Conservation (phyloP, 2,797 vertebrate species). For the Danio choprae region DNA sequence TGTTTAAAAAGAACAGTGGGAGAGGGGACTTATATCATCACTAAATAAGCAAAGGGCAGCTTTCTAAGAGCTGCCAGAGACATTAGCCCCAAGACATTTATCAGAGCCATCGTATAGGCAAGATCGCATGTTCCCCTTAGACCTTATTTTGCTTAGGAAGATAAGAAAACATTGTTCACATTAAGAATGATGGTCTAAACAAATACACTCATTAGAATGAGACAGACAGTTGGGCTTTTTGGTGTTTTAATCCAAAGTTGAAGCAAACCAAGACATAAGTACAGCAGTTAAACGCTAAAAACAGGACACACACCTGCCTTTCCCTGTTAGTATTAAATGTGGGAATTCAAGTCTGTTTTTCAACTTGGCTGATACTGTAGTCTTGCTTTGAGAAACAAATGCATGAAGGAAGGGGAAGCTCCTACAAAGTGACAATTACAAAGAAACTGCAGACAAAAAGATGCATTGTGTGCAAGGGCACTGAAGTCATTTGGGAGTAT, state of each 20-base stretch:
- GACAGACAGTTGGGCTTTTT: conserved; percentile 54
- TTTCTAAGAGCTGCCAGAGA: too few relatives aligned
- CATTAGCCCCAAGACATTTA: too few relatives aligned
- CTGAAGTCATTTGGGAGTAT: not conserved
- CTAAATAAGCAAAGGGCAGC: too few relatives aligned
- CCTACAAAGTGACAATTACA: conserved; percentile 25
- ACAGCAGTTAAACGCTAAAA: conserved; percentile 72
- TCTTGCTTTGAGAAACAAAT: conserved; percentile 2
- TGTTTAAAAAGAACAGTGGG: too few relatives aligned
- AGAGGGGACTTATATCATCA: too few relatives aligned
- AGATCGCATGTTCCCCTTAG: too few relatives aligned
- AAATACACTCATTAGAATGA: not conserved
- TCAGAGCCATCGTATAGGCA: too few relatives aligned
- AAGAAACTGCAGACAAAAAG: not conserved
- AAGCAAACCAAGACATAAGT: conserved; percentile 76
- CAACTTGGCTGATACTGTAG: conserved; percentile 1
- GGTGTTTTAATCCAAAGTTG: conserved; percentile 80
- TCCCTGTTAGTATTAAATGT: conserved; percentile 26
- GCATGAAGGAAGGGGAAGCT: not conserved
- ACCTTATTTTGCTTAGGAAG: not conserved
- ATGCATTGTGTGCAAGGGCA: not conserved
- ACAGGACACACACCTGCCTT: conserved; percentile 41
- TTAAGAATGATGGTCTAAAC: not conserved
- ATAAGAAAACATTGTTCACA: not conserved
- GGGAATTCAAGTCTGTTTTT: conserved; percentile 11